Conservation (phyloP, 1,140 invertebrate species). For the Sminthurides bifidus region DNA sequence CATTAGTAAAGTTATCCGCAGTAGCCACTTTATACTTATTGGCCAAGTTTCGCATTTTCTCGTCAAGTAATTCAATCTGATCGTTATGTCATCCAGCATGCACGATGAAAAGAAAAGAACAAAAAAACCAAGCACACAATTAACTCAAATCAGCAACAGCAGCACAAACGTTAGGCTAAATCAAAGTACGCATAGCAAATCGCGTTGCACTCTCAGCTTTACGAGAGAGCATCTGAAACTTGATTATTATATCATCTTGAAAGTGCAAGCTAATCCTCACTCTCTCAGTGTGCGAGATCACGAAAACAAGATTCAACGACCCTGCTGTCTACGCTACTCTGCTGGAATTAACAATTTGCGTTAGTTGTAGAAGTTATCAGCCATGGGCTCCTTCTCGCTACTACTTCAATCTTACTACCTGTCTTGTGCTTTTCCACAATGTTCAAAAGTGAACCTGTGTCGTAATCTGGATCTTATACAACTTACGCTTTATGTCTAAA, state of each 20-base stretch:
- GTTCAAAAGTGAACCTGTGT: too few species aligned
- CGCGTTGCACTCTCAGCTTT: neutral
- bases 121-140: neutral
- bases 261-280: too few species aligned
- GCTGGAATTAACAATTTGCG: too few species aligned
- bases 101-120: neutral
- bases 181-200: neutral
- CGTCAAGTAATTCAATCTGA: slow-evolving; percentile 9
- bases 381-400: too few species aligned
- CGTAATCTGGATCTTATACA: too few species aligned
- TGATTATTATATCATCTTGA: neutral
- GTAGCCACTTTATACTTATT: neutral
- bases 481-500: too few species aligned
- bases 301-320: too few species aligned
- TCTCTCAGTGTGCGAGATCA: too few species aligned
- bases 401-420: too few species aligned
- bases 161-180: neutral
- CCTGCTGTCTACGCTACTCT: too few species aligned
- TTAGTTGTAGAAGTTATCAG: too few species aligned
- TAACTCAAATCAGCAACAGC: neutral
- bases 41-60: slow-evolving; percentile 3
- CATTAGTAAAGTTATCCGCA: neutral
- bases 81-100: neutral
- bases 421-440: too few species aligned
- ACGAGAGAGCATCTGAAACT: neutral